Percentiles rank a stretch among this genome's conserved stretches.
These are phyloP conservation scores for Typhlichthys eigenmanni DNA, from an alignment of 2,797 vertebrate genomes.

Conservation along the genomic window DNA sequence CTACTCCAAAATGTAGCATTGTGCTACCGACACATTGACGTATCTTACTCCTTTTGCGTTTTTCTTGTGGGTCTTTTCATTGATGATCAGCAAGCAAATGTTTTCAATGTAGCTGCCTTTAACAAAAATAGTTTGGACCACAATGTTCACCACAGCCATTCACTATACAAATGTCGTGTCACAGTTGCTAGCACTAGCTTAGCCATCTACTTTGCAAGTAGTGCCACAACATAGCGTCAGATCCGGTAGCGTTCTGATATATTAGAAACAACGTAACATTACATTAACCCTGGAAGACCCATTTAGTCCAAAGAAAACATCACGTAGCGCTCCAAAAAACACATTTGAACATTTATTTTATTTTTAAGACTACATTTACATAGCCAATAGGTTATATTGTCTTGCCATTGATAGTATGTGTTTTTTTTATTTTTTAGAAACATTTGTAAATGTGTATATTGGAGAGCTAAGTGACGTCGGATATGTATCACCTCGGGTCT, in stretches of 20 bases:
- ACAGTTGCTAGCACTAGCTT: constrained; percentile 35
- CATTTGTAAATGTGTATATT: no score
- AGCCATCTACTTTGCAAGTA: constrained; percentile 25
- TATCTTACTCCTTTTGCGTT: not conserved
- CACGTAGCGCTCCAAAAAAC: no score
- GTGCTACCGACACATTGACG: not conserved
- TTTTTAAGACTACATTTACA: no score
- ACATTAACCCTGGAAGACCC: not conserved
- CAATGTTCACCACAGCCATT: constrained; percentile 16
- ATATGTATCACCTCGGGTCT: no score
- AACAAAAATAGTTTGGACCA: no score
- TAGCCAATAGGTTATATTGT: no score
- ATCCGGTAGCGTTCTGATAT: not conserved
- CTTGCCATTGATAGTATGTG: no score
- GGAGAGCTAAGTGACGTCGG: no score
- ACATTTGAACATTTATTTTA: no score
- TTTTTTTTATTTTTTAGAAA: no score
- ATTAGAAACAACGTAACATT: not conserved
- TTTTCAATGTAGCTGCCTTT: constrained; percentile 1
- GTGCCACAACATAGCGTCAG: not conserved
- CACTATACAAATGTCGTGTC: constrained; percentile 32
- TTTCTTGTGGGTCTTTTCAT: not conserved
- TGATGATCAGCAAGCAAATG: not conserved
- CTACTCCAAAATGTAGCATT: constrained; percentile 22
- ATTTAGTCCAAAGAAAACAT: no score